These are phyloP conservation scores for Apodemia zela DNA, from an alignment of 2,888 invertebrate genomes.

Conservation along the genomic window DNA sequence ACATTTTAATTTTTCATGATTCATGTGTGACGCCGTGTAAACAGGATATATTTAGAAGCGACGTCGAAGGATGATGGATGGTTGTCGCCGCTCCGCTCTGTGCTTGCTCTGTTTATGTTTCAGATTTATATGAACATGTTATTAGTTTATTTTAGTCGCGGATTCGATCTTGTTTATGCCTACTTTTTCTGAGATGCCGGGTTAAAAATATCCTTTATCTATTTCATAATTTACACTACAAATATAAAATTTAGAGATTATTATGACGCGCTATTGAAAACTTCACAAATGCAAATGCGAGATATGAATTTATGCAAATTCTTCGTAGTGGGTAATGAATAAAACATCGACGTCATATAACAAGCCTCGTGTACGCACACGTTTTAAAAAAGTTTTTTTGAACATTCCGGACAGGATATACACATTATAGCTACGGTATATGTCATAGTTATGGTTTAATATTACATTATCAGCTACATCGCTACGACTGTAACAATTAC, in stretches of 20 bases:
- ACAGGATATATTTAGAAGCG: slow-evolving; percentile 25
- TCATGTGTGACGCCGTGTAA: slow-evolving; percentile 17
- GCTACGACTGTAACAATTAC: no score
- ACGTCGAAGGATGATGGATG: slow-evolving; percentile 23
- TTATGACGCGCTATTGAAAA: background rate
- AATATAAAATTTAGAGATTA: background rate
- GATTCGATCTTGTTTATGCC: background rate
- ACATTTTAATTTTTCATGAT: slow-evolving; percentile 25
- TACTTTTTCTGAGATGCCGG: background rate
- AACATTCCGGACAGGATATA: background rate
- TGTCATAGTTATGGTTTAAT: no score
- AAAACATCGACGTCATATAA: background rate
- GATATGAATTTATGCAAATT: background rate
- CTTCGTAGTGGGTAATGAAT: background rate
- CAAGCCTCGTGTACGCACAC: background rate
- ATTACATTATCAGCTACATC: no score
- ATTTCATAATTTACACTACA: background rate
- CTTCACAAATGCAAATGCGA: background rate
- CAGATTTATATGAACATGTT: slow-evolving; percentile 15
- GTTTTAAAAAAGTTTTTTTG: no score
- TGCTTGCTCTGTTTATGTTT: slow-evolving; percentile 21
- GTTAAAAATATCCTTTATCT: background rate
- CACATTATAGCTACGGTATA: background rate
- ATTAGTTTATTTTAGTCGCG: slow-evolving; percentile 10
- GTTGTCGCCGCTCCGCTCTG: slow-evolving; percentile 23